These are phyloP conservation scores for Paramuricea clavata DNA, from an alignment of 92 coral and sea anemone genomes.

Conservation along the genomic window DNA sequence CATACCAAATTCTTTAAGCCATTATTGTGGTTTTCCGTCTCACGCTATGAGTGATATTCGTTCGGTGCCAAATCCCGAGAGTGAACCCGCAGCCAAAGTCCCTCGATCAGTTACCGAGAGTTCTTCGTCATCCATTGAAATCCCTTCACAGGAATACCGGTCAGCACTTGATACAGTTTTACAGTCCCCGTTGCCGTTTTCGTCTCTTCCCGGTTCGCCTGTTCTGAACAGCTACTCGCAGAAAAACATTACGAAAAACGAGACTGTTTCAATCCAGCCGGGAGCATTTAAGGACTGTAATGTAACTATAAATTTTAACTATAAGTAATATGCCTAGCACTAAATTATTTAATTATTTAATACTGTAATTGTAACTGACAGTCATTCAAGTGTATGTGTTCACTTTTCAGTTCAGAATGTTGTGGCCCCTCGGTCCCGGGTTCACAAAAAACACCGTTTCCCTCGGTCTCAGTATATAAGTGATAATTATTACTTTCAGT, in stretches of 20 bases:
- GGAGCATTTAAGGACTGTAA: constrained; percentile 6
- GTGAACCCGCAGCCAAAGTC: neutral
- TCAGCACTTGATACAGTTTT: neutral
- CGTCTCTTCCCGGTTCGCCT: constrained; percentile 13
- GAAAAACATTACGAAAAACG: neutral
- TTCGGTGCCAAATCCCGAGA: neutral
- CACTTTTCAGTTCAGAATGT: too few relatives aligned
- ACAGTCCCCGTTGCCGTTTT: neutral
- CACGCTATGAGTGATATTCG: neutral
- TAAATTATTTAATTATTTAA: too few relatives aligned
- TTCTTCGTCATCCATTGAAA: neutral
- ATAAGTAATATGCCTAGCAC: neutral
- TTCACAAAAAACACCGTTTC: too few relatives aligned
- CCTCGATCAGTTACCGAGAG: neutral
- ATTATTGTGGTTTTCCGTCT: neutral
- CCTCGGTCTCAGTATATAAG: too few relatives aligned
- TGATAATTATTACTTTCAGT: too few relatives aligned
- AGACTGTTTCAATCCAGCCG: neutral
- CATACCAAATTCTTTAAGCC: neutral
- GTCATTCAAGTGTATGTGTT: too few relatives aligned
- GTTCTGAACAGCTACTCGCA: neutral
- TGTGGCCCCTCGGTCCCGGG: too few relatives aligned
- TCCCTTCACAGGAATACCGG: neutral
- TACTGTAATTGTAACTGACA: too few relatives aligned
- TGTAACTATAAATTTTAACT: neutral